Percentiles rank a stretch among this genome's conserved stretches.
phyloP scores from a whole-genome alignment of 1,140 invertebrate genomes.

The Zaprionus kolodkinae region DNA sequence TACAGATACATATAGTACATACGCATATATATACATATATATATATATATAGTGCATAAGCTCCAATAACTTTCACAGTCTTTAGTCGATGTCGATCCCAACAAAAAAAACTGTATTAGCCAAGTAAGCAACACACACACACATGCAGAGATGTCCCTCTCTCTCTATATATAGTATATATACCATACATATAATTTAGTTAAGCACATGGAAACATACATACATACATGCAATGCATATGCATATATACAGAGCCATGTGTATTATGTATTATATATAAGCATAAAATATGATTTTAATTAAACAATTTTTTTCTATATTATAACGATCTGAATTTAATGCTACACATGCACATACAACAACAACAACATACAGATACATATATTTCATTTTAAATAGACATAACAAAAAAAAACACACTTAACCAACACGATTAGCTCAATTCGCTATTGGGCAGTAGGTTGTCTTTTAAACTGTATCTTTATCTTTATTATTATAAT shows the following conservation, averaged over 20 bases:
- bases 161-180: slow-evolving; percentile 5
- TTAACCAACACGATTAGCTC: background rate
- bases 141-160: background rate
- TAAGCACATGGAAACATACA: background rate
- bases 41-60: background rate
- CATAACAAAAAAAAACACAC: background rate
- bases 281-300: slow-evolving; percentile 24
- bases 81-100: slow-evolving; percentile 33
- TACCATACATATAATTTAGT: slow-evolving; percentile 6
- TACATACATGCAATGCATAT: background rate
- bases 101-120: slow-evolving; percentile 42
- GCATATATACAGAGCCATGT: background rate
- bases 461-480: slow-evolving; percentile 5
- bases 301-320: slow-evolving; percentile 26
- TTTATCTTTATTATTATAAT: slow-evolving; percentile 9
- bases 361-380: background rate
- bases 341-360: slow-evolving; percentile 9
- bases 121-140: slow-evolving; percentile 18
- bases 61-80: too few relatives aligned
- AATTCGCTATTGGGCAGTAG: background rate
- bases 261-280: background rate
- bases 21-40: too few relatives aligned
- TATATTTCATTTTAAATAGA: slow-evolving; percentile 4
- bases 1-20: background rate
- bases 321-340: slow-evolving; percentile 18